Evolutionary conservation across 2,888 invertebrate genomes (phyloP).

Genomic region (Fragum sueziense): DNA sequence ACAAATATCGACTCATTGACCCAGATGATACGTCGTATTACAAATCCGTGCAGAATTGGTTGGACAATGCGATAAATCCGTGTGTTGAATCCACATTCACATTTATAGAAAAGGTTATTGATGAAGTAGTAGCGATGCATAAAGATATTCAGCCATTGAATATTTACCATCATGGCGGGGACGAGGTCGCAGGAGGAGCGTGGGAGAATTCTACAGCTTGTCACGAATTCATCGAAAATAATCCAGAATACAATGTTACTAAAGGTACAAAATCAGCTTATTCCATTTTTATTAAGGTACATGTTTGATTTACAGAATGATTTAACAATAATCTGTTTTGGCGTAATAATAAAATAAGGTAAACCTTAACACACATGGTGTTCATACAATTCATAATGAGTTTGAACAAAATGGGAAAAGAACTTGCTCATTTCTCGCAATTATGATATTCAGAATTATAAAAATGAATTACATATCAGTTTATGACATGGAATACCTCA

Average conservation of each 20-base stretch:
- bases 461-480: too few relatives aligned
- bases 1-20: constrained; percentile 66
- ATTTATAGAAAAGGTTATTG: constrained; percentile 72
- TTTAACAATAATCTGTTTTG: too few relatives aligned
- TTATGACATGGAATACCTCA: too few relatives aligned
- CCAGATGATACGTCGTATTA: constrained; percentile 65
- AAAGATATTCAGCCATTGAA: constrained; percentile 68
- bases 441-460: too few relatives aligned
- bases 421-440: too few relatives aligned
- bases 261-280: constrained; percentile 30
- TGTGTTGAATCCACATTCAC: constrained; percentile 71
- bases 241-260: constrained; percentile 36
- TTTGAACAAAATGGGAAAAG: too few relatives aligned
- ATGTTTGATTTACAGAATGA: too few relatives aligned
- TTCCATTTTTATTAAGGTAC: too few relatives aligned
- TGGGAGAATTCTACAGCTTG: constrained; percentile 77
- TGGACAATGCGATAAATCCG: constrained; percentile 73
- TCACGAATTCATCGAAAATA: constrained; percentile 33
- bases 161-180: constrained; percentile 78
- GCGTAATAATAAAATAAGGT: too few relatives aligned
- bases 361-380: too few relatives aligned
- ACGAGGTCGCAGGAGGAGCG: constrained; percentile 75
- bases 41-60: constrained; percentile 69
- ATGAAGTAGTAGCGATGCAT: constrained; percentile 66
- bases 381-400: too few relatives aligned